Conservation (phyloP, 2,888 invertebrate genomes). For the Cheilosia scutellata region DNA sequence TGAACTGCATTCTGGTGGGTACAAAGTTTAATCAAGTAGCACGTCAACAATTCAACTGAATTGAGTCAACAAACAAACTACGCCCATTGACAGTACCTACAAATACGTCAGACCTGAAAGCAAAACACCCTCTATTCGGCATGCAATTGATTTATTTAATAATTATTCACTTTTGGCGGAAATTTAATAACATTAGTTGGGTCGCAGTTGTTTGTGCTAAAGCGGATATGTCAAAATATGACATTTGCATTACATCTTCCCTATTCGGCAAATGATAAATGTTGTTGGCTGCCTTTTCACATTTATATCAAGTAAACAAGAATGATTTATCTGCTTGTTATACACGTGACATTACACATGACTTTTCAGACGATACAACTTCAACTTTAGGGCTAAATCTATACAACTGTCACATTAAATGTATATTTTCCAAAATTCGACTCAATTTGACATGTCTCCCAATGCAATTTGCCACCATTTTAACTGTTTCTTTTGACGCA, state of each 20-base stretch:
- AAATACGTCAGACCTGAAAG: slow-evolving; percentile 24
- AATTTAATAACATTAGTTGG: slow-evolving; percentile 10
- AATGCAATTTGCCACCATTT: too few relatives aligned
- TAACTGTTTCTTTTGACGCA: too few relatives aligned
- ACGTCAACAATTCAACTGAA: slow-evolving; percentile 12
- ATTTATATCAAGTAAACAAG: slow-evolving; percentile 15
- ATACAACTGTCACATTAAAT: too few relatives aligned
- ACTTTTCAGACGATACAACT: background rate
- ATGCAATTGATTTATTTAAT: slow-evolving; percentile 53
- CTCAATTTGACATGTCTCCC: too few relatives aligned
- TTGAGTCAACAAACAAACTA: slow-evolving; percentile 25
- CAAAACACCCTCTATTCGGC: slow-evolving; percentile 43
- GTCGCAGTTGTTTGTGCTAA: background rate
- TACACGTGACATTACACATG: background rate
- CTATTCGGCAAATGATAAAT: slow-evolving; percentile 51
- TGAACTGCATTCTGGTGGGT: background rate
- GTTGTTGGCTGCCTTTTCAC: slow-evolving; percentile 39
- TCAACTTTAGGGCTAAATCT: background rate
- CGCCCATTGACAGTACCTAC: slow-evolving; percentile 33
- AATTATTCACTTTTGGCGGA: slow-evolving; percentile 25
- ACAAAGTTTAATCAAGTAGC: slow-evolving; percentile 6
- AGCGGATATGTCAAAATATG: slow-evolving; percentile 53
- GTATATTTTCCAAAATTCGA: too few relatives aligned
- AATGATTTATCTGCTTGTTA: slow-evolving; percentile 38
- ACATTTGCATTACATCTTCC: slow-evolving; percentile 40